Evolutionary conservation across 1,140 invertebrate species (phyloP), one percentile per base, ranked within the genome.

Genomic region (Macrobrachium rosenbergii): DNA sequence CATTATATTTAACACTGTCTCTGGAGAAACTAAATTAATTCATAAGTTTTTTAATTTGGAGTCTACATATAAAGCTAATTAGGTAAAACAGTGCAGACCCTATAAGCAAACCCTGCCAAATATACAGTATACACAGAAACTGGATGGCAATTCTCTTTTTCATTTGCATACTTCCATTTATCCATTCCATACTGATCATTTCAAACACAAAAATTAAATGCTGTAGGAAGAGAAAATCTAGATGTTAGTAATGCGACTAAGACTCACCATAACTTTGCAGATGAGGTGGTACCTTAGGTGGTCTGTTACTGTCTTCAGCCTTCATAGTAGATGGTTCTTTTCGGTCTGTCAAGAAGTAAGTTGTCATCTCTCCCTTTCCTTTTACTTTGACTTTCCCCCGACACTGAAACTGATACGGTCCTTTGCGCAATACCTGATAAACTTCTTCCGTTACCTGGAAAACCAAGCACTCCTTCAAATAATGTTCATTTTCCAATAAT

Each of bases 321-420:
- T 94, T 90, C 37, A 94, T 92, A 19, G 94, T 94, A 17, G 93
- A 93, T 59, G 93, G 93, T 90, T 94, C 93, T 90, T 94, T 94
- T 89, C 95, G 92, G 89, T 96, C 95, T 12, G 94, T 95, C 0
- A 97, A 93, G 91, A 98, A 97, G 92, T 98, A 98, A 0, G 97
- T 98, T 1, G 96, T 96, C 96, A 98, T 97, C 89, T 97, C 96
- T 10, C 97, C 97, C 92, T 98, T 98, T 5, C 97, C 97, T 92
- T 98, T 98, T 0, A 98, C 96, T 92, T 97, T 97, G 2, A 98
- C 96, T 89, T 95, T 95, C 10, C 97, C 97, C 75, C 97, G 93
- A 90, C 96, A 97, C 72, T 96, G 95, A 90, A 95, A 96, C 89
- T 95, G 95, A 90, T 96, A 96, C 0, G 95, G 94, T 92, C 95